Conservation (phyloP, 2,797 vertebrate species). For the Brachyalestes nurse region DNA sequence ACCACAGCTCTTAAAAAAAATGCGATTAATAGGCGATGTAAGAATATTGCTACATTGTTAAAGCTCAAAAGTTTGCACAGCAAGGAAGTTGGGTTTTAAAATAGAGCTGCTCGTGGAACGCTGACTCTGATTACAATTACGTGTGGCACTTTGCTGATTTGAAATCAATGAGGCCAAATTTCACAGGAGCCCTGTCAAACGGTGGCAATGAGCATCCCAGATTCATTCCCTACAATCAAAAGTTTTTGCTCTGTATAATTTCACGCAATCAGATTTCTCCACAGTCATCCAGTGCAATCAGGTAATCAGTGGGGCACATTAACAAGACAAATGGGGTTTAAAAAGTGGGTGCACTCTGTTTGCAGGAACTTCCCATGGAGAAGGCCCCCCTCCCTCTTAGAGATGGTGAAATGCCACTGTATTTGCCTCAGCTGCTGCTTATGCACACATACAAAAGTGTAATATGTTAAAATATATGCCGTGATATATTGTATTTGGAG, state of each 20-base stretch:
- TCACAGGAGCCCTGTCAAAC: slow-evolving; percentile 78
- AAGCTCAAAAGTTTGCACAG: slow-evolving; percentile 69
- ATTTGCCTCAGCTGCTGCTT: slow-evolving; percentile 62
- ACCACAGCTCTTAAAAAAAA: slow-evolving; percentile 43
- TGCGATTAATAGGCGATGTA: slow-evolving; percentile 60
- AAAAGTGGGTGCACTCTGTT: slow-evolving; percentile 86
- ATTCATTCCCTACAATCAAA: slow-evolving; percentile 86
- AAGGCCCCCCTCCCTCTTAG: slow-evolving; percentile 77
- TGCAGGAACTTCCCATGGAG: slow-evolving; percentile 84
- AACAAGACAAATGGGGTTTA: slow-evolving; percentile 86
- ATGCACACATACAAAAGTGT: slow-evolving; percentile 22
- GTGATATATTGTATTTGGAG: slow-evolving; percentile 36
- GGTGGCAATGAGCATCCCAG: slow-evolving; percentile 78
- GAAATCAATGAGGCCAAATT: slow-evolving; percentile 86
- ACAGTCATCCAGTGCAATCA: slow-evolving; percentile 88
- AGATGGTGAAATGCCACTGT: slow-evolving; percentile 73
- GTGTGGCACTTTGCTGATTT: slow-evolving; percentile 84
- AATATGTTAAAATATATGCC: slow-evolving; percentile 35
- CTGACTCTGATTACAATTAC: slow-evolving; percentile 85
- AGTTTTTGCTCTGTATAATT: slow-evolving; percentile 86
- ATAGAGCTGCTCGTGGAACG: slow-evolving; percentile 71
- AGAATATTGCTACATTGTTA: slow-evolving; percentile 68
- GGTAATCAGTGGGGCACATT: slow-evolving; percentile 88
- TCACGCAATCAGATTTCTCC: slow-evolving; percentile 89
- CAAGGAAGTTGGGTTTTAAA: slow-evolving; percentile 74